Base-by-base conservation (phyloP, 2,797 vertebrate genomes). In the Rhabdophis nuchalis region DNA sequence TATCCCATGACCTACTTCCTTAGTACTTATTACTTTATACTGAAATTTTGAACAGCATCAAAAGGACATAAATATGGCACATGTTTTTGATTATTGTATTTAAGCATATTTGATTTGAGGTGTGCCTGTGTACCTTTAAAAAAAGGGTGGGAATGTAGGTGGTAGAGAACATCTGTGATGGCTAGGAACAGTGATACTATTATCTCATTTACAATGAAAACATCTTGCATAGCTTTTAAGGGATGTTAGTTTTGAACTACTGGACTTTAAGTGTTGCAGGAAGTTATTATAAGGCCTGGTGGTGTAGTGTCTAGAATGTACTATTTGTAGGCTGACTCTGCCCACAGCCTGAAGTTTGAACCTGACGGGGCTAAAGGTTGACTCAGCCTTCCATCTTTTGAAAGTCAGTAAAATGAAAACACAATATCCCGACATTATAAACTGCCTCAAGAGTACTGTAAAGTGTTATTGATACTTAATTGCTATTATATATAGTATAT, bases 201-300 rank as follows among this genome's bases (percentile, higher is more conserved):
- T 77, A 4, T 52, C 0, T 0, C 29, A 29, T 91, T 90, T 18
- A 46, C 0, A 0, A 6, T 61, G 60, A 20, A 46, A 50, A 36
- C 50, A 85, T 27, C 18, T 23, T 23, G 92, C 0, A 0, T 82
- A 18, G 32, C 16, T 14, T 41, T 32, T 27, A 32, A 61, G 57
- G 5, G 3, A 36, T 36, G 92, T 46, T 77, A 85, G 4, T 5
- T 89, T 86, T 0, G 41, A 36, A 1, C 32, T 90, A 82, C 53
- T 25, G 25, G 82, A 36, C 92, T 89, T 93, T 89, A 23, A 3
- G 27, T 92, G 92, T 92, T 54, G 58, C 41, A 86, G 32, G 14
- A 54, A 64, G 61, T 25, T 0, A 0, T 52, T 12, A 29, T 72
- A 32, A 72, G 14, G 2, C 14, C 6, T 72, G 68, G 16, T 72